Evolutionary conservation across 1,140 invertebrate genomes (phyloP).

Genomic region (Scaptomyza hsui): DNA sequence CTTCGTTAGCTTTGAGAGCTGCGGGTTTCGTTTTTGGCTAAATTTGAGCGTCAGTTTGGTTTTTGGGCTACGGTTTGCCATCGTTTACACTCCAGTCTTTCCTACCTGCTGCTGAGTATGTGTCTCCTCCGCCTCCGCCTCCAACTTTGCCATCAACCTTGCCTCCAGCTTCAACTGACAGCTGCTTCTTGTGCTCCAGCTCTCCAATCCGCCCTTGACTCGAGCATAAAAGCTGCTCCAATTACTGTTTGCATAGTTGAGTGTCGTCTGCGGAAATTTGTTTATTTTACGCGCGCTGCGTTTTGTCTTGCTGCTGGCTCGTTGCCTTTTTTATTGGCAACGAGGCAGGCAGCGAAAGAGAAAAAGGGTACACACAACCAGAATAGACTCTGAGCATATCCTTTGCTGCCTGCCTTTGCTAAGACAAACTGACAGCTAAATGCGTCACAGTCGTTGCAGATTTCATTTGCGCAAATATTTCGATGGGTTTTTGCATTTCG

Average conservation of each 20-base stretch:
- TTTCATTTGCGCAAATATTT: slow-evolving; percentile 74
- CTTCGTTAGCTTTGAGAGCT: slow-evolving; percentile 55
- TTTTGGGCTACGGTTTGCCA: slow-evolving; percentile 66
- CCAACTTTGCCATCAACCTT: too few species aligned
- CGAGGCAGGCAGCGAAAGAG: slow-evolving; percentile 7
- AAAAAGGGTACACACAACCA: slow-evolving; percentile 20
- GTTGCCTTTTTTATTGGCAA: slow-evolving; percentile 57
- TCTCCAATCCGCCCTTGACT: slow-evolving; percentile 9
- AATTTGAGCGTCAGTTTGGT: slow-evolving; percentile 66
- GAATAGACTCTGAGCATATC: slow-evolving; percentile 38
- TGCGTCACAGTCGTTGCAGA: slow-evolving; percentile 74
- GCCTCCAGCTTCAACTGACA: slow-evolving; percentile 9
- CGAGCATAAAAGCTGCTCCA: slow-evolving; percentile 66
- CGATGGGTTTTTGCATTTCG: slow-evolving; percentile 49
- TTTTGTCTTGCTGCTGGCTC: slow-evolving; percentile 57
- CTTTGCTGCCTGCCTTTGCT: slow-evolving; percentile 48
- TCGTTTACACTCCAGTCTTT: slow-evolving; percentile 46
- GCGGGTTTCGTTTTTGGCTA: slow-evolving; percentile 46
- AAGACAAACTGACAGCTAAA: slow-evolving; percentile 79
- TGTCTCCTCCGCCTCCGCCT: slow-evolving; percentile 2
- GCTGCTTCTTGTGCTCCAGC: slow-evolving; percentile 1
- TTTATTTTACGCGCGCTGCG: slow-evolving; percentile 79
- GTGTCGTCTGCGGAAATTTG: slow-evolving; percentile 79
- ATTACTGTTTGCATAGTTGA: slow-evolving; percentile 81
- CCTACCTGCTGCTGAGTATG: slow-evolving; percentile 7